These are phyloP conservation scores for Cairina moschata DNA, from an alignment of 2,113 vertebrate species.

Conservation along the genomic window DNA sequence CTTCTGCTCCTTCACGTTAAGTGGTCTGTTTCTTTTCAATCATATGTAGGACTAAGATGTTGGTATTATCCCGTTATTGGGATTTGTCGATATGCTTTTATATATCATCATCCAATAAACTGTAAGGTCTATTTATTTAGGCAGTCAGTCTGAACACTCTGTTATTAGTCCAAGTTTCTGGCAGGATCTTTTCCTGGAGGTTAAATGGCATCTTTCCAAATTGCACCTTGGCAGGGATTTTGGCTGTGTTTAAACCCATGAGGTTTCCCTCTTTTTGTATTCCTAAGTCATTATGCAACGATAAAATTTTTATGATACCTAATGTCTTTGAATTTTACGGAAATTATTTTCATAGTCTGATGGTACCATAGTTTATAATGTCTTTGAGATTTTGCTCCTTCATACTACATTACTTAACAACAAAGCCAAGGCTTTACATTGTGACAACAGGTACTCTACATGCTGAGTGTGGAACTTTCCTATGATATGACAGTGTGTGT, in stretches of 20 bases:
- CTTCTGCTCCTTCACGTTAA: neutral
- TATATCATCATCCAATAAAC: neutral
- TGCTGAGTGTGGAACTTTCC: neutral
- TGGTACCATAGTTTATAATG: neutral
- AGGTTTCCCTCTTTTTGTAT: neutral
- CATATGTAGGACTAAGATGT: neutral
- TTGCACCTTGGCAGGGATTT: slow-evolving; percentile 29
- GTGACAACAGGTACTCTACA: neutral
- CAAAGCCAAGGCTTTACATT: neutral
- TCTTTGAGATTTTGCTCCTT: neutral
- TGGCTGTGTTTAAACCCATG: neutral
- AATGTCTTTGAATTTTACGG: slow-evolving; percentile 15
- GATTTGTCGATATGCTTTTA: neutral
- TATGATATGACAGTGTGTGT: neutral
- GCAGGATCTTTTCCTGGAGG: slow-evolving; percentile 37
- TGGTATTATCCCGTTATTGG: neutral
- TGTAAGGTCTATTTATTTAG: slow-evolving; percentile 25
- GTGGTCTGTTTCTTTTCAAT: neutral
- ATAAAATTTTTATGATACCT: neutral
- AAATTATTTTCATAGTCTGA: neutral
- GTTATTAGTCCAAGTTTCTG: slow-evolving; percentile 13
- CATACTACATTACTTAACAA: neutral
- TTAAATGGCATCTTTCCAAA: slow-evolving; percentile 53
- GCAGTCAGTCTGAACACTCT: slow-evolving; percentile 4
- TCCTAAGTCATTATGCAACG: slow-evolving; percentile 23